Percentiles rank a stretch among this genome's conserved stretches.
These are phyloP conservation scores for Ctenochaetus hawaiiensis DNA, from an alignment of 2,797 vertebrate species.

Conservation along the genomic window DNA sequence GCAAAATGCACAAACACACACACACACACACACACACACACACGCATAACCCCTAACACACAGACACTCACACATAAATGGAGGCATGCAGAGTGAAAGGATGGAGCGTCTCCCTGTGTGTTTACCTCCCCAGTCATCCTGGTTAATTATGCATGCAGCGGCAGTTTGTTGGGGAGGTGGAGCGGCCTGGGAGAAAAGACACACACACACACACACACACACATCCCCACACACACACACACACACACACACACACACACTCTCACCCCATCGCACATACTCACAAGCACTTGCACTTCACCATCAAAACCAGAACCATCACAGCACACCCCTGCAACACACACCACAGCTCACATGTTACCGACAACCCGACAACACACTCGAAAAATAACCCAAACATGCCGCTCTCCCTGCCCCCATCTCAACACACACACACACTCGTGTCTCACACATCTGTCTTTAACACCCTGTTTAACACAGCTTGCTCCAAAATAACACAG, in stretches of 20 bases:
- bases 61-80: slow-evolving; percentile 30
- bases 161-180: slow-evolving; percentile 73
- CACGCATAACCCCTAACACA: background rate
- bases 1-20: slow-evolving; percentile 25
- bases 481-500: slow-evolving; percentile 70
- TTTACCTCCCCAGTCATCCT: slow-evolving; percentile 80
- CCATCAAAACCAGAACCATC: slow-evolving; percentile 50
- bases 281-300: slow-evolving; percentile 55
- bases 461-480: slow-evolving; percentile 73
- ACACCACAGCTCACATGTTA: slow-evolving; percentile 55
- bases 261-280: slow-evolving; percentile 40
- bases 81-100: slow-evolving; percentile 57
- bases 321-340: slow-evolving; percentile 44
- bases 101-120: slow-evolving; percentile 69
- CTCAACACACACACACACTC: slow-evolving; percentile 27
- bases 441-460: slow-evolving; percentile 67
- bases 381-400: slow-evolving; percentile 67
- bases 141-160: slow-evolving; percentile 83
- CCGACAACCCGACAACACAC: slow-evolving; percentile 52
- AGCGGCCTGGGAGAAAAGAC: slow-evolving; percentile 68
- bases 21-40: slow-evolving; percentile 12
- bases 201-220: slow-evolving; percentile 37
- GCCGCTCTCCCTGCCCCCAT: slow-evolving; percentile 17
- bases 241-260: slow-evolving; percentile 29
- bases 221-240: slow-evolving; percentile 25